phyloP scores from a whole-genome alignment of 2,797 vertebrate genomes.

The Sebastes iracundus region DNA sequence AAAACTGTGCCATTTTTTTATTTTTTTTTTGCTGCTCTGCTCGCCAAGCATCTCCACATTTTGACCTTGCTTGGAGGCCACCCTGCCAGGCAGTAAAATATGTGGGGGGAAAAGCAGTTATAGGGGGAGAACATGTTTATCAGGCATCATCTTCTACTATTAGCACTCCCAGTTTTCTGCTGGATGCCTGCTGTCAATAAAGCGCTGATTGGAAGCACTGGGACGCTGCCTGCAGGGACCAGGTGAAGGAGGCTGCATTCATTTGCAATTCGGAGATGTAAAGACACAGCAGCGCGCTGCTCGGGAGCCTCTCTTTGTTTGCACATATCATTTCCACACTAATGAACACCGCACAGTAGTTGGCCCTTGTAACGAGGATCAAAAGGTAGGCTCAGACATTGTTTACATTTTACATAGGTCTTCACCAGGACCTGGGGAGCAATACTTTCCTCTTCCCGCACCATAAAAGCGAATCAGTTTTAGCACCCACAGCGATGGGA shows the following conservation, averaged over 20 bases:
- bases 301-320: slow-evolving; percentile 79
- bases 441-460: slow-evolving; percentile 25
- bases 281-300: slow-evolving; percentile 69
- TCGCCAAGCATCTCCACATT: slow-evolving; percentile 41
- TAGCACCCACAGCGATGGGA: slow-evolving; percentile 27
- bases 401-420: slow-evolving; percentile 77
- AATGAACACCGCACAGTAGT: slow-evolving; percentile 77
- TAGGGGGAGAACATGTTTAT: slow-evolving; percentile 61
- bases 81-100: slow-evolving; percentile 49
- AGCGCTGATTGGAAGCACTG: slow-evolving; percentile 76
- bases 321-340: slow-evolving; percentile 83
- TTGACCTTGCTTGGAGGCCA: slow-evolving; percentile 70
- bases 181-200: slow-evolving; percentile 74
- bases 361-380: slow-evolving; percentile 69
- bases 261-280: slow-evolving; percentile 83
- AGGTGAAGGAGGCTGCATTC: slow-evolving; percentile 78
- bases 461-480: slow-evolving; percentile 41
- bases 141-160: slow-evolving; percentile 67
- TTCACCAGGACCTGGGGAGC: slow-evolving; percentile 43
- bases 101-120: slow-evolving; percentile 29
- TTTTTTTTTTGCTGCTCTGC: slow-evolving; percentile 38
- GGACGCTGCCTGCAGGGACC: slow-evolving; percentile 77
- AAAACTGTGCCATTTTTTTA: slow-evolving; percentile 9
- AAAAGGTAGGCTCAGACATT: slow-evolving; percentile 71
- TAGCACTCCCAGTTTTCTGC: slow-evolving; percentile 55